Percentiles rank a stretch among this genome's conserved stretches.
These are phyloP conservation scores for Danio choprae DNA, from an alignment of 2,797 vertebrate genomes.

Conservation along the genomic window DNA sequence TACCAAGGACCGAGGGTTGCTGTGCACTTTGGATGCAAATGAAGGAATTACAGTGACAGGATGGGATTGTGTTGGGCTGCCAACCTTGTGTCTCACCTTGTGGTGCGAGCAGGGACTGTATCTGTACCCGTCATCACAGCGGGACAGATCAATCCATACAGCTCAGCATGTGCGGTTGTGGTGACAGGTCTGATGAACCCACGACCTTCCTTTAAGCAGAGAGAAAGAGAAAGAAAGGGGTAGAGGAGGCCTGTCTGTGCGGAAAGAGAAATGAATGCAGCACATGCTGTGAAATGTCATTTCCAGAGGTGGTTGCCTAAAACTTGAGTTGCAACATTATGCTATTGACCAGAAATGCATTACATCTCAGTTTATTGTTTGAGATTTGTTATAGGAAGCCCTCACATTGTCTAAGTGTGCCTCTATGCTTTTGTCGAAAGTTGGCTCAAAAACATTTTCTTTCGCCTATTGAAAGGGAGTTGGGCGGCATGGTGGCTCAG, in stretches of 20 bases:
- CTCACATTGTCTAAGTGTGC: not conserved
- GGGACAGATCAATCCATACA: conserved; percentile 54
- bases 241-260: conserved; percentile 24
- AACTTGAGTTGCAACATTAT: not conserved
- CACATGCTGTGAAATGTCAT: conserved; percentile 31
- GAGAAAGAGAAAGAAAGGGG: conserved; percentile 40
- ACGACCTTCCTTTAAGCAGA: conserved; percentile 35
- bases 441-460: not conserved
- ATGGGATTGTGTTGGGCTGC: conserved; percentile 15
- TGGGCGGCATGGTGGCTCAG: too few species aligned
- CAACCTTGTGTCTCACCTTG: conserved; percentile 56
- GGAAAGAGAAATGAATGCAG: conserved; percentile 25
- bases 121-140: conserved; percentile 46
- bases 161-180: conserved; percentile 35
- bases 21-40: conserved; percentile 56
- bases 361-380: conserved; percentile 8
- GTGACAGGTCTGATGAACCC: conserved; percentile 48
- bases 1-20: conserved; percentile 39
- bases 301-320: conserved; percentile 11
- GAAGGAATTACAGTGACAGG: conserved; percentile 35
- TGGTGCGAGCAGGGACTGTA: conserved; percentile 34
- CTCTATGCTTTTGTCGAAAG: conserved; percentile 1
- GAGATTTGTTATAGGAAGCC: not conserved
- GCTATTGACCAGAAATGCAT: not conserved
- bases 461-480: too few species aligned